These are phyloP conservation scores for Macrosoma leucophasiata DNA, from an alignment of 2,888 invertebrate species.

Conservation along the genomic window DNA sequence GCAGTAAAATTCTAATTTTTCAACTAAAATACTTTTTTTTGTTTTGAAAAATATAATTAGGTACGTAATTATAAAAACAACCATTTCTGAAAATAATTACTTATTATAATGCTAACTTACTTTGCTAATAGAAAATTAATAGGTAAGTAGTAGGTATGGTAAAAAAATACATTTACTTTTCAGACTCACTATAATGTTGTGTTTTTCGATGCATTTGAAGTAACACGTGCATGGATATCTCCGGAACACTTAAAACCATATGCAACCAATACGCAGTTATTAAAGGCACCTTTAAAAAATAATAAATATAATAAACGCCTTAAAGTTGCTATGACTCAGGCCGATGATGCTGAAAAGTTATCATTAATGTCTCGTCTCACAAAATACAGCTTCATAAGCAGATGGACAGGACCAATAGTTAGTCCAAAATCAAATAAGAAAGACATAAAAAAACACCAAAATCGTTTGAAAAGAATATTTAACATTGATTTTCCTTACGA, in stretches of 20 bases:
- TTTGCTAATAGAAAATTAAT: too few relatives aligned
- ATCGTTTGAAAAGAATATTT: conserved; percentile 42
- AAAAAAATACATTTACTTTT: too few relatives aligned
- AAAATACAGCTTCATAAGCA: conserved; percentile 62
- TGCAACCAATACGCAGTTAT: conserved; percentile 32
- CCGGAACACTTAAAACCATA: conserved; percentile 52
- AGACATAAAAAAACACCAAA: conserved; percentile 40
- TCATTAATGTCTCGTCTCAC: conserved; percentile 44
- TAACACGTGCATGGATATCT: conserved; percentile 64
- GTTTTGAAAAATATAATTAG: too few relatives aligned
- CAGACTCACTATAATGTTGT: conserved; percentile 75
- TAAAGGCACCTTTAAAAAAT: conserved; percentile 28
- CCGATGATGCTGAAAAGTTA: conserved; percentile 53
- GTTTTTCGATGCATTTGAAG: conserved; percentile 63
- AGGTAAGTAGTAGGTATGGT: too few relatives aligned
- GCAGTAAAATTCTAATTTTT: too few relatives aligned
- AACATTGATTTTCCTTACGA: conserved; percentile 45
- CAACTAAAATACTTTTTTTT: too few relatives aligned
- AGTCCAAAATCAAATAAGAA: conserved; percentile 46
- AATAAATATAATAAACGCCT: conserved; percentile 46
- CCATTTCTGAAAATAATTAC: too few relatives aligned
- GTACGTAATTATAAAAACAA: too few relatives aligned
- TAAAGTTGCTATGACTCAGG: conserved; percentile 46
- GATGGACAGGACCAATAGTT: conserved; percentile 54
- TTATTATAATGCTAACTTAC: too few relatives aligned